Conservation (phyloP, 30 jellyfish, hydroid and myxozoan species). For the Hydractinia echinata region DNA sequence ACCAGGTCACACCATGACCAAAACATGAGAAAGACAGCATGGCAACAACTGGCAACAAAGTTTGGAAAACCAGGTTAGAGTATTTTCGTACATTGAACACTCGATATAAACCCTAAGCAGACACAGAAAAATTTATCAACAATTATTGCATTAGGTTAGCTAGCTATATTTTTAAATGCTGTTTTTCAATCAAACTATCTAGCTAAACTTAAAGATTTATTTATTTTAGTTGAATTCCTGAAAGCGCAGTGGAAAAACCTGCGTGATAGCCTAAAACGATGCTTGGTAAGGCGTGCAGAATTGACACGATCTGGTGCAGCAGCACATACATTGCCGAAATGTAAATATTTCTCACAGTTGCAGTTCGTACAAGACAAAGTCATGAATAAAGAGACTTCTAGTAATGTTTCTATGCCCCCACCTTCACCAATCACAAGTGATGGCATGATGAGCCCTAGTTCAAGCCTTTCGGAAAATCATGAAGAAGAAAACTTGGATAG, state of each 20-base stretch:
- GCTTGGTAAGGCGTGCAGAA: slow-evolving; percentile 46
- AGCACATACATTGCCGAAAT: slow-evolving; percentile 56
- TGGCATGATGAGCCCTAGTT: too few species aligned
- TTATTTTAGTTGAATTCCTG: too few species aligned
- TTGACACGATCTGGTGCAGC: slow-evolving; percentile 68
- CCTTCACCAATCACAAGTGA: too few species aligned
- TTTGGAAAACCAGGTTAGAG: slow-evolving; percentile 17
- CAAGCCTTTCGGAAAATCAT: too few species aligned
- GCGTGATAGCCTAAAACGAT: slow-evolving; percentile 45
- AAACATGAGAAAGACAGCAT: background rate
- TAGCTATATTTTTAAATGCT: too few species aligned
- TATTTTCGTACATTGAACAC: too few species aligned
- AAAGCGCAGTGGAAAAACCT: slow-evolving; percentile 54
- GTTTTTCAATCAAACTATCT: too few species aligned
- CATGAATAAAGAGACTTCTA: slow-evolving; percentile 37
- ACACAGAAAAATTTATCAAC: too few species aligned
- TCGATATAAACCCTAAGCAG: too few species aligned
- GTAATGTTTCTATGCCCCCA: background rate
- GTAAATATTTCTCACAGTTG: slow-evolving; percentile 62
- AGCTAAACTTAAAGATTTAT: too few species aligned
- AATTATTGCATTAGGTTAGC: too few species aligned
- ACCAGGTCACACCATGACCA: background rate
- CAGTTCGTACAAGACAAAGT: slow-evolving; percentile 47
- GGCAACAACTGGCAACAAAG: background rate
- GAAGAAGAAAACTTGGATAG: too few species aligned